Percentiles rank a stretch among this genome's conserved stretches.
phyloP scores from a whole-genome alignment of 2,888 invertebrate genomes.

The Mythimna pallens region DNA sequence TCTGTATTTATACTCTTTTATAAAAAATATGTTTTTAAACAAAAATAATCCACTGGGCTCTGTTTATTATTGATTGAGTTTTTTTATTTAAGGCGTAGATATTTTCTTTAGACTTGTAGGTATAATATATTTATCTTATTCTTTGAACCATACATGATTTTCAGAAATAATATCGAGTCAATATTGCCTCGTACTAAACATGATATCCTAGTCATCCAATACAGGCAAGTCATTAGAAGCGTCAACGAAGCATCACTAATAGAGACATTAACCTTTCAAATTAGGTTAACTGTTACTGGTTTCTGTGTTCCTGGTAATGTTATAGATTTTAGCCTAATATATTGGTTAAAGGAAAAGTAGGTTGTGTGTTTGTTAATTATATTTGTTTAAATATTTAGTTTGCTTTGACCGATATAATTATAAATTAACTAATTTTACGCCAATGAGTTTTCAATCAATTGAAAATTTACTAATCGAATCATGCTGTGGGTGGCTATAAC shows the following conservation, averaged over 20 bases:
- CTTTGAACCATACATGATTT: not conserved
- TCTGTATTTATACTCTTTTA: no score
- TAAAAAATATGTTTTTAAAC: no score
- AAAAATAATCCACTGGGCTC: no score
- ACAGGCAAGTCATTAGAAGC: conserved; percentile 38
- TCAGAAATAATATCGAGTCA: not conserved
- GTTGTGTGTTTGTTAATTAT: not conserved
- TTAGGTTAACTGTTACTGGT: conserved; percentile 44
- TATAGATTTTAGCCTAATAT: not conserved
- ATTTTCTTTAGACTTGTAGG: no score
- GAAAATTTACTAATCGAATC: not conserved
- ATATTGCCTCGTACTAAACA: conserved; percentile 2
- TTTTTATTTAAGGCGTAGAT: no score
- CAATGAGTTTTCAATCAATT: not conserved
- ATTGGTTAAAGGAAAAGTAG: not conserved
- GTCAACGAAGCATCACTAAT: conserved; percentile 47
- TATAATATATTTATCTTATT: no score
- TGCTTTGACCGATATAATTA: not conserved
- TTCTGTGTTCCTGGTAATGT: conserved; percentile 7
- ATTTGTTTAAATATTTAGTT: not conserved
- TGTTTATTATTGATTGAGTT: no score
- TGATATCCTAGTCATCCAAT: conserved; percentile 14
- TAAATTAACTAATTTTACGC: not conserved
- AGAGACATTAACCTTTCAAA: conserved; percentile 54
- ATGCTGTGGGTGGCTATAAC: not conserved